A percentile compares a stretch with the other conserved stretches of the same genome.
These are phyloP conservation scores for Sebastes vulpes DNA, from an alignment of 2,797 vertebrate species.

Conservation along the genomic window DNA sequence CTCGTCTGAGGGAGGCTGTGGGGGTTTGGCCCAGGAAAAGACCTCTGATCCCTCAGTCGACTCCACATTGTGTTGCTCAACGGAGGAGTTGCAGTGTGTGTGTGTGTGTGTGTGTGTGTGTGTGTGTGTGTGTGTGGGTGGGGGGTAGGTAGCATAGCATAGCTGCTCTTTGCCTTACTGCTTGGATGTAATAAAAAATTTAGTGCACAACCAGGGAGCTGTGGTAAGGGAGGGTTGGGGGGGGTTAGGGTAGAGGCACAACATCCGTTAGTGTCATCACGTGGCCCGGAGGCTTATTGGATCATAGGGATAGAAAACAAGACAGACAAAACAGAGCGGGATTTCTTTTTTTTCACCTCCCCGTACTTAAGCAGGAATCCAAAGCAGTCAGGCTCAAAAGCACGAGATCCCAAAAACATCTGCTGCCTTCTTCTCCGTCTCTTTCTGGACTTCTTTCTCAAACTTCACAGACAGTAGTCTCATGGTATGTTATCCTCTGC, in stretches of 20 bases:
- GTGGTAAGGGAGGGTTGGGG: not conserved
- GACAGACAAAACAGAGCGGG: slow-evolving; percentile 14
- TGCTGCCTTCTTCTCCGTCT: slow-evolving; percentile 28
- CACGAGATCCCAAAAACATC: slow-evolving; percentile 55
- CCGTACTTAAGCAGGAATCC: slow-evolving; percentile 30
- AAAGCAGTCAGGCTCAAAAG: slow-evolving; percentile 43
- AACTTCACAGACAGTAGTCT: slow-evolving; percentile 49
- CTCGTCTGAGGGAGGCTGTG: slow-evolving; percentile 59
- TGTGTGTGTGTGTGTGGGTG: slow-evolving; percentile 1
- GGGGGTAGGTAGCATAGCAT: slow-evolving; percentile 45
- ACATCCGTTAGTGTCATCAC: slow-evolving; percentile 67
- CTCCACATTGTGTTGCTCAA: slow-evolving; percentile 78
- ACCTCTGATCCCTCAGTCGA: slow-evolving; percentile 79
- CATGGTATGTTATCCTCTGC: slow-evolving; percentile 55
- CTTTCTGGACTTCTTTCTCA: slow-evolving; percentile 16
- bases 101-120: slow-evolving; percentile 16
- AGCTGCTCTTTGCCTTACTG: slow-evolving; percentile 66
- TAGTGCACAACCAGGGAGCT: slow-evolving; percentile 53
- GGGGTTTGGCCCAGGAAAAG: slow-evolving; percentile 79
- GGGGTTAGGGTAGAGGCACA: slow-evolving; percentile 19
- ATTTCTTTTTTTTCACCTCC: slow-evolving; percentile 17
- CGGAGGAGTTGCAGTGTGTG: slow-evolving; percentile 39
- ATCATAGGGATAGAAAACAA: slow-evolving; percentile 49
- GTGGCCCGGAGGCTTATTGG: slow-evolving; percentile 57
- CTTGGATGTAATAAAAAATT: slow-evolving; percentile 69